These are phyloP conservation scores for Monomorium pharaonis DNA, from an alignment of 1,140 invertebrate species.

Conservation along the genomic window DNA sequence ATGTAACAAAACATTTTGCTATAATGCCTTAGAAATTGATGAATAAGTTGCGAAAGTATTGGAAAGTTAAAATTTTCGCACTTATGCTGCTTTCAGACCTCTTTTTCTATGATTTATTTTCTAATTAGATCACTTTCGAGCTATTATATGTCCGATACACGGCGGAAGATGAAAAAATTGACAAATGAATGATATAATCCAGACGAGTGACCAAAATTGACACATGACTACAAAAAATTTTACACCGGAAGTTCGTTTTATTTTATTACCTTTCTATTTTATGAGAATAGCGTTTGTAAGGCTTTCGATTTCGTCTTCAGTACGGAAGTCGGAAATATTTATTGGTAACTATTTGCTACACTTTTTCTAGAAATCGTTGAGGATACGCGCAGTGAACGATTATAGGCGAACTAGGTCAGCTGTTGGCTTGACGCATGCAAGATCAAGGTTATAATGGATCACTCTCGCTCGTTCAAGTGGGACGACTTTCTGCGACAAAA, in stretches of 20 bases:
- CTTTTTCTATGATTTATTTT: background rate
- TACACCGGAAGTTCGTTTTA: background rate
- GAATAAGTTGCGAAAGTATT: background rate
- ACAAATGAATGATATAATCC: conserved; percentile 10
- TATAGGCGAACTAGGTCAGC: conserved; percentile 50
- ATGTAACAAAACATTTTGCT: too few relatives aligned
- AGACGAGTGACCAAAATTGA: background rate
- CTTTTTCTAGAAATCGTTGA: conserved; percentile 65
- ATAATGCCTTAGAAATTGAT: background rate
- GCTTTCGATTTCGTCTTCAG: background rate
- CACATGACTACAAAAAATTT: background rate
- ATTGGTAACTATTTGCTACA: background rate
- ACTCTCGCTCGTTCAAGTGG: conserved; percentile 65
- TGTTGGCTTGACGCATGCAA: conserved; percentile 60
- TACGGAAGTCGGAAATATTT: background rate
- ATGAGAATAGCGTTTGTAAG: background rate
- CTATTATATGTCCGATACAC: background rate
- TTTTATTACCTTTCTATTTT: background rate
- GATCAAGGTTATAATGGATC: conserved; percentile 73
- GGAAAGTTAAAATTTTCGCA: background rate
- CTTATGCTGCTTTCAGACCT: background rate
- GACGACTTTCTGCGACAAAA: background rate
- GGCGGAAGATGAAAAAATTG: background rate
- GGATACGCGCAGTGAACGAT: background rate
- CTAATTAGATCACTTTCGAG: background rate